Evolutionary conservation across 2,113 vertebrate species (phyloP), one percentile per base, ranked within the genome.

Genomic region (Malurus melanocephalus): DNA sequence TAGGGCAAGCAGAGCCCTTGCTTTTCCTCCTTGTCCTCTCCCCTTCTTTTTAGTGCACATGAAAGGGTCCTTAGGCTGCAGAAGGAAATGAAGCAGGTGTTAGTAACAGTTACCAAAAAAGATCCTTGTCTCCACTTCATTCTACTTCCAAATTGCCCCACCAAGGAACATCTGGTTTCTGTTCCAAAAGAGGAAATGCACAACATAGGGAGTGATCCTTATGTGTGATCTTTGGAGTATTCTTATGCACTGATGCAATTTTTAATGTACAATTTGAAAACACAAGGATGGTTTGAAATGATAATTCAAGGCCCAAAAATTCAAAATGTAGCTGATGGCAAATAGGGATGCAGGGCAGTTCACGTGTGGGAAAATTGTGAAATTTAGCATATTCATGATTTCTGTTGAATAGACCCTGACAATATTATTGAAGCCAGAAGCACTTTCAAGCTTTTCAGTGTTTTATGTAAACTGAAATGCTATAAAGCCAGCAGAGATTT

Each of bases 81-180:
- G 72, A 93, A 85, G 82, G 77, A 93, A 96, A 94, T 52, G 51
- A 92, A 83, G 74, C 89, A 96, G 85, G 93, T 96, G 92, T 93
- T 94, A 69, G 45, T 38, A 85, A 82, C 80, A 92, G 71, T 89
- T 80, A 88, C 59, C 94, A 87, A 95, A 93, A 95, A 87, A 94
- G 35, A 68, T 76, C 38, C 64, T 71, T 62, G 55, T 92, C 90
- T 88, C 55, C 74, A 49, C 74, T 92, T 89, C 69, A 62, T 79
- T 55, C 35, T 8, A 43, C 53, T 52, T 89, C 67, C 55, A 88
- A 74, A 85, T 93, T 85, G 86, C 17, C 30, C 68, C 80, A 74
- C 48, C 66, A 88, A 73, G 57, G 13, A 95, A 89, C 91, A 96
- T 89, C 91, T 96, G 94, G 77, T 95, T 95, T 92, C 80, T 80